Evolutionary conservation across 2,797 vertebrate species (phyloP), one percentile per base, ranked within the genome.

Genomic region (Tragopan temminckii): DNA sequence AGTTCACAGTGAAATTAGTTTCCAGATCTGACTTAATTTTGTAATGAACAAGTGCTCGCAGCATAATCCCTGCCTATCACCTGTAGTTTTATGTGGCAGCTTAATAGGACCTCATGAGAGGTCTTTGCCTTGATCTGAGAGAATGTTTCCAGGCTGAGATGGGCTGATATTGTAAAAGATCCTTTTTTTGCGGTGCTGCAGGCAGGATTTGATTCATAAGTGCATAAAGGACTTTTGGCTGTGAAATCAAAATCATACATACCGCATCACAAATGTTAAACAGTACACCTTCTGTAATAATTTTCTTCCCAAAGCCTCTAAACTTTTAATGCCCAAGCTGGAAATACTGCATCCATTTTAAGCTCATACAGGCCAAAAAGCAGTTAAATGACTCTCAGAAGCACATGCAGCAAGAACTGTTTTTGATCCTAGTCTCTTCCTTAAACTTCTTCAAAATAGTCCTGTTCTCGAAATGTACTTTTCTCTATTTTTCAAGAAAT

Each of bases 51-150:
- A 91, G 57, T n/a, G 45, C 35, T 76, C 7, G 19, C 4, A 69
- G 53, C 45, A 71, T 66, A 75, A 43, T 50, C 38, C 45, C 67
- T 70, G 80, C 48, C 82, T 77, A 36, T 82, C 78, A 90, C 31
- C 52, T 3, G 1, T 1, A 67, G 59, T 17, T 88, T 78, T 45
- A 83, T 20, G 55, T 69, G 58, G 50, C 67, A 94, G 55, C 50
- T 84, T 86, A 76, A 63, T 29, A 33, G 78, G 55, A 74, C 86
- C 80, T 90, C 80, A 87, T 29, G 68, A 95, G 72, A 92, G 69
- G 71, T 67, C 29, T 42, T 74, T 38, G 61, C 70, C 83, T 76
- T 61, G n/a, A 48, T 46, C 21, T 36, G 57, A 40, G 17, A 48
- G 24, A 76, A 33, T 24, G 13, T 67, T 93, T 74, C 27, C 63